Base-by-base conservation (phyloP, 2,888 invertebrate species). In the Diarsia rubi region DNA sequence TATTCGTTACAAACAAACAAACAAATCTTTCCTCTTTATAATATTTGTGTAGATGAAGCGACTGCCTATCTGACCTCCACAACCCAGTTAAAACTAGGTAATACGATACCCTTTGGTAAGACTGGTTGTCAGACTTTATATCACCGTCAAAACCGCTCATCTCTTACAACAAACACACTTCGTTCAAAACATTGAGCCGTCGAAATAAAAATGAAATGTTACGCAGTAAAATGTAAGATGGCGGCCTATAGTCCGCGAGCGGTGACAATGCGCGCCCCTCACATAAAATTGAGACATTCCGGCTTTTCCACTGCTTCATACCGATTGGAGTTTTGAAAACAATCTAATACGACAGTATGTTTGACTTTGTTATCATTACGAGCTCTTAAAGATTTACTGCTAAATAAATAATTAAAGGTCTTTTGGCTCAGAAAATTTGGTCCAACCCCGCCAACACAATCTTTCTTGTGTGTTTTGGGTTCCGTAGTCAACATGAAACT, bases 191-290 rank as follows among this genome's bases (percentile, higher is more conserved):
- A 86, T 88, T 88, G 88, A 83, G 89, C 88, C 87, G 86, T 79
- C 83, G 84, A 89, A 92, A 94, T 94, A 94, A 94, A 94, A 94
- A 94, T 94, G 92, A 93, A 93, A 93, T 92, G 92, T 92, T 89
- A 90, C 91, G 91, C 90, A 90, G 92, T 94, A 93, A 94, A 93
- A 92, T 91, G 91, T 92, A 91, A 90, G 90, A 91, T 89, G 89
- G 87, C 85, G 83, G 80, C 82, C 77, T 87, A 90, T 90, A 90
- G 92, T 90, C 89, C 88, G 84, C 78, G 82, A 83, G 82, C 83
- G 68, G 74, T 86, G 86, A 86, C 88, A 84, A 84, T 84, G 82
- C 63, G 73, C 75, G 79, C 75, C 75, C 67, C 57, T 71, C 69
- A 75, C 79, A 78, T 78, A 79, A 74, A 86, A 82, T 86, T 81